Evolutionary conservation across 2,888 invertebrate genomes (phyloP), one percentile per base, ranked within the genome.

Genomic region (Cecidostiba fungosa): DNA sequence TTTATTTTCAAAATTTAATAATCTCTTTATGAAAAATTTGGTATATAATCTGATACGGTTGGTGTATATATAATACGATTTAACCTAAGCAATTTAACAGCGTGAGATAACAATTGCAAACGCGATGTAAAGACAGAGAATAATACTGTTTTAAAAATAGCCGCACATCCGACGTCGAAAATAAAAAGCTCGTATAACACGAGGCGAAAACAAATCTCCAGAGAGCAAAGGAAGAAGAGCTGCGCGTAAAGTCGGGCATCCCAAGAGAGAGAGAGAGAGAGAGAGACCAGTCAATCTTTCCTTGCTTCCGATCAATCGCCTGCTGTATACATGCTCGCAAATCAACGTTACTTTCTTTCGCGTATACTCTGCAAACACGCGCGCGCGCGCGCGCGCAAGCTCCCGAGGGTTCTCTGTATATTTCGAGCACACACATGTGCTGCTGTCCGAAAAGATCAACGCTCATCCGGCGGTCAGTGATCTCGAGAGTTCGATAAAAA

Each of bases 401-500:
- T 62, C 26, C 26, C 62, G 62, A 54, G 54, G 54, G 62, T 23
- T 62, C 6, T 62, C 62, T 26, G n/a, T n/a, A 62, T 26, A 62
- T 62, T 62, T 62, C 29, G 23, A 3, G 62, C 54, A 4, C 54
- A 66, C 62, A 16, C 16, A 16, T 66, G 62, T 29, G 62, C 29
- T 6, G 14, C 54, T 54, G 23, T 39, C 62, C 23, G 39, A 16
- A 32, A 62, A 32, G 62, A 23, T 39, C 50, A 32, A 59, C 32
- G 43, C 39, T 29, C 66, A 39, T 66, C 3, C 50, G 32, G 59
- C 66, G 26, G 39, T 43, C 29, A 6, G 62, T 39, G 29, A 26
- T 78, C 77, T 62, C 77, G n/a, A 0, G 26, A 77, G 77, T 29
- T 19, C 77, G 19, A 77, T 77, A 43, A 62, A 77, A 66, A 66